Evolutionary conservation across 2,888 invertebrate species (phyloP).

Genomic region (Erannis defoliaria): DNA sequence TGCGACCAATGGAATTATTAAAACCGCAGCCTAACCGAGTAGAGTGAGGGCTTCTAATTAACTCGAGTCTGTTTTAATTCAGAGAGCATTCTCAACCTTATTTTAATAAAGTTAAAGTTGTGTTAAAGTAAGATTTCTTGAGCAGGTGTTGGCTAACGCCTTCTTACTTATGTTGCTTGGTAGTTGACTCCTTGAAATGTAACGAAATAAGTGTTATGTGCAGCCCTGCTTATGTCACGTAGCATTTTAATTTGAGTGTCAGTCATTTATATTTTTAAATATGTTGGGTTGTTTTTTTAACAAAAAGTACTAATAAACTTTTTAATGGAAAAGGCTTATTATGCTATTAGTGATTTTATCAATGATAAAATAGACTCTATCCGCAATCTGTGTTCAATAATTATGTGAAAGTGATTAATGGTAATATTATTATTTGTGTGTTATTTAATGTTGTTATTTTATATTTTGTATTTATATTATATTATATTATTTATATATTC

Average conservation of each 20-base stretch:
- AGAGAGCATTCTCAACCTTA: slow-evolving; percentile 38
- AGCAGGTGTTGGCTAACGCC: slow-evolving; percentile 70
- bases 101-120: slow-evolving; percentile 8
- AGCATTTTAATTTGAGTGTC: slow-evolving; percentile 5
- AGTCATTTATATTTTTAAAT: too few species aligned
- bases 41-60: slow-evolving; percentile 74
- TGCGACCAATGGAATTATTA: slow-evolving; percentile 72
- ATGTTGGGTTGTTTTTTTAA: too few species aligned
- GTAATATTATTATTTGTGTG: too few species aligned
- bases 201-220: slow-evolving; percentile 16
- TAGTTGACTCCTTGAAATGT: slow-evolving; percentile 42
- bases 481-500: too few species aligned
- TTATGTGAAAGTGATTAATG: too few species aligned
- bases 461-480: too few species aligned
- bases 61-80: slow-evolving; percentile 62
- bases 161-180: slow-evolving; percentile 58
- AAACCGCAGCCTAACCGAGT: slow-evolving; percentile 71
- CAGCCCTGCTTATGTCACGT: neutral
- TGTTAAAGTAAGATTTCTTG: slow-evolving; percentile 47
- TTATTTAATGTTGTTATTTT: too few species aligned
- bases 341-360: too few species aligned
- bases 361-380: too few species aligned
- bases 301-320: too few species aligned
- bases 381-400: too few species aligned
- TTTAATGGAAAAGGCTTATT: too few species aligned